Evolutionary conservation across 2,888 invertebrate species (phyloP).

Genomic region (Leptopilina myrica): DNA sequence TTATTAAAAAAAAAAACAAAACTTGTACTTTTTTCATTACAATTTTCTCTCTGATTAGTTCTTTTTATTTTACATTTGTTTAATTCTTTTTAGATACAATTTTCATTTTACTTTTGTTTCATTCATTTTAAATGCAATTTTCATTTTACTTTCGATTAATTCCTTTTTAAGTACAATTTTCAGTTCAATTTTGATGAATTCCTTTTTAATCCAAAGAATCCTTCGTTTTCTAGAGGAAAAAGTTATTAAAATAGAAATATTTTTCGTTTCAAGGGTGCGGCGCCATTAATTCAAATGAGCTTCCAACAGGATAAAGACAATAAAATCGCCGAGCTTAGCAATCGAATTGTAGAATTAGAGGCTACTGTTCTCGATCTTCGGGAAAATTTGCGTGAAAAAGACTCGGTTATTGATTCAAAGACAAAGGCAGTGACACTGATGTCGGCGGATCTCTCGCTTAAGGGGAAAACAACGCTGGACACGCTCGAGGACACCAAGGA

Average conservation of each 20-base stretch:
- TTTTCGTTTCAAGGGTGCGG: conserved; percentile 56
- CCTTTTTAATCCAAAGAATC: too few species aligned
- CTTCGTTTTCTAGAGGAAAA: not conserved
- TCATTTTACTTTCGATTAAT: too few species aligned
- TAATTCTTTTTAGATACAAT: too few species aligned
- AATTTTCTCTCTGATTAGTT: too few species aligned
- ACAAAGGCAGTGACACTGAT: conserved; percentile 87
- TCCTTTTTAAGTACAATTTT: too few species aligned
- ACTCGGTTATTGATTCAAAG: conserved; percentile 88
- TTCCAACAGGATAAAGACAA: conserved; percentile 81
- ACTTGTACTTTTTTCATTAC: too few species aligned
- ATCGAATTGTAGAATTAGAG: conserved; percentile 86
- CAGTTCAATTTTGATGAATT: too few species aligned
- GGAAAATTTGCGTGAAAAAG: conserved; percentile 89
- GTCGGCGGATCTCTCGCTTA: conserved; percentile 84
- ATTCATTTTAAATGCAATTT: too few species aligned
- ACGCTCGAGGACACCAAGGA: conserved; percentile 88
- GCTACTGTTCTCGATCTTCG: conserved; percentile 88
- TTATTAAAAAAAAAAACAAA: too few species aligned
- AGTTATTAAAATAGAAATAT: conserved; percentile 3
- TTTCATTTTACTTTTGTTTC: too few species aligned
- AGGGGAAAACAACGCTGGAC: conserved; percentile 84
- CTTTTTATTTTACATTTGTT: too few species aligned
- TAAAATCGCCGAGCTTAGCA: conserved; percentile 82
- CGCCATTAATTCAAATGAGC: conserved; percentile 64